Percentiles rank a stretch among this genome's conserved stretches.
Conservation (phyloP, 1,140 invertebrate genomes). For the Paraescarpia echinospica region DNA sequence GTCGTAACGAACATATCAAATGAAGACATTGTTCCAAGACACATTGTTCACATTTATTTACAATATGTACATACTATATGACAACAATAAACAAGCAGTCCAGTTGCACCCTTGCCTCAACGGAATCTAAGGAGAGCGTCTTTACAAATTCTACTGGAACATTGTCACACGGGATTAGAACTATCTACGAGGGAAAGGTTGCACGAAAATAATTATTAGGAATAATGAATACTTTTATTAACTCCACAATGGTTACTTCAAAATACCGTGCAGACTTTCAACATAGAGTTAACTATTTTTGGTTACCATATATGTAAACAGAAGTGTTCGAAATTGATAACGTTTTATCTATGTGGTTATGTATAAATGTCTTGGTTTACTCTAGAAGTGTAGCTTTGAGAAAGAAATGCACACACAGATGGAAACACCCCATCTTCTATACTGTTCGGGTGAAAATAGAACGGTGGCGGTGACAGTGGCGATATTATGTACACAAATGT, state of each 20-base stretch:
- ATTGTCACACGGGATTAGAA: too few species aligned
- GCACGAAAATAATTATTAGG: too few species aligned
- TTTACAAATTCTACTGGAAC: too few species aligned
- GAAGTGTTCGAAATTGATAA: not conserved
- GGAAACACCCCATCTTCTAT: not conserved
- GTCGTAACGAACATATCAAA: too few species aligned
- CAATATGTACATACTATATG: not conserved
- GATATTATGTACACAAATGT: not conserved
- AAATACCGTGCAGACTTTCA: too few species aligned
- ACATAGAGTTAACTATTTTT: too few species aligned
- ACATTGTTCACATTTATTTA: not conserved
- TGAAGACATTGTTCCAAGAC: too few species aligned
- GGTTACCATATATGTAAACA: too few species aligned
- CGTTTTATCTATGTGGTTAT: not conserved
- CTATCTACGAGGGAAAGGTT: too few species aligned
- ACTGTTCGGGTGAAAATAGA: not conserved
- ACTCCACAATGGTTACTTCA: too few species aligned
- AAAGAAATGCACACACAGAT: not conserved
- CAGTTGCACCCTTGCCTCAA: not conserved
- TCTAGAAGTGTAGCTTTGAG: not conserved
- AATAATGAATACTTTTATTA: too few species aligned
- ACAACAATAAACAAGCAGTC: not conserved
- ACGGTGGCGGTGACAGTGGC: not conserved
- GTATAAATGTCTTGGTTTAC: not conserved
- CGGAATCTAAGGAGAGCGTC: too few species aligned